Percentiles rank a stretch among this genome's conserved stretches.
Evolutionary conservation across 2,797 vertebrate species (phyloP).

Genomic region (Sternarchorhynchus goeldii): DNA sequence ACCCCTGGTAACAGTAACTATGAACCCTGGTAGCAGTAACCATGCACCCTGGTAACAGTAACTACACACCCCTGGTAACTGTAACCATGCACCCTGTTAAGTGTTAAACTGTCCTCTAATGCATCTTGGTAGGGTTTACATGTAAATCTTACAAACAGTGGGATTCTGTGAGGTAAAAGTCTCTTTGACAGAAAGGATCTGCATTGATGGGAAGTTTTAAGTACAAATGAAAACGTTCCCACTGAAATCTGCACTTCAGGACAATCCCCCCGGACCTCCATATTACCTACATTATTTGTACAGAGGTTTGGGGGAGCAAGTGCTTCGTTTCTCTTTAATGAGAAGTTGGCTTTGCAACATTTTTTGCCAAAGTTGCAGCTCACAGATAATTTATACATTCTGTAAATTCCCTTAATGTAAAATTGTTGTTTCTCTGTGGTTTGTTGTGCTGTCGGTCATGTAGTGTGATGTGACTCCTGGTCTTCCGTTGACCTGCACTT

Average conservation of each 20-base stretch:
- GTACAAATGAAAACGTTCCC: slow-evolving; percentile 49
- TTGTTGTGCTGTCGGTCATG: slow-evolving; percentile 55
- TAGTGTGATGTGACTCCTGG: slow-evolving; percentile 52
- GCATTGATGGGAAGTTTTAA: slow-evolving; percentile 53
- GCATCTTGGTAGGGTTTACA: no score
- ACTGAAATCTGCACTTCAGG: slow-evolving; percentile 53
- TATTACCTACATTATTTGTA: slow-evolving; percentile 51
- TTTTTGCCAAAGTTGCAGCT: slow-evolving; percentile 41
- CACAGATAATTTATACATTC: slow-evolving; percentile 50
- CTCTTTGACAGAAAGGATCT: slow-evolving; percentile 11
- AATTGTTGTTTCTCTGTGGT: slow-evolving; percentile 47
- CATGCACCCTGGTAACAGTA: slow-evolving; percentile 58
- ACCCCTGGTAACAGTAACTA: slow-evolving; percentile 55
- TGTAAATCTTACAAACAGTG: slow-evolving; percentile 11
- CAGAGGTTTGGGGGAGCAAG: slow-evolving; percentile 32
- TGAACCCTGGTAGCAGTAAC: slow-evolving; percentile 59
- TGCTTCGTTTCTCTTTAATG: slow-evolving; percentile 47
- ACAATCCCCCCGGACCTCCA: slow-evolving; percentile 59
- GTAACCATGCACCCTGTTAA: slow-evolving; percentile 58
- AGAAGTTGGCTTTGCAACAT: slow-evolving; percentile 51
- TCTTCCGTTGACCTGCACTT: slow-evolving; percentile 51
- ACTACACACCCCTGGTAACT: no score
- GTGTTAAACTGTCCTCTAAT: slow-evolving; percentile 30
- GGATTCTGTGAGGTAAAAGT: no score
- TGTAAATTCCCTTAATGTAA: slow-evolving; percentile 50